Evolutionary conservation across 2,113 vertebrate species (phyloP).

Genomic region (Scomber colias): DNA sequence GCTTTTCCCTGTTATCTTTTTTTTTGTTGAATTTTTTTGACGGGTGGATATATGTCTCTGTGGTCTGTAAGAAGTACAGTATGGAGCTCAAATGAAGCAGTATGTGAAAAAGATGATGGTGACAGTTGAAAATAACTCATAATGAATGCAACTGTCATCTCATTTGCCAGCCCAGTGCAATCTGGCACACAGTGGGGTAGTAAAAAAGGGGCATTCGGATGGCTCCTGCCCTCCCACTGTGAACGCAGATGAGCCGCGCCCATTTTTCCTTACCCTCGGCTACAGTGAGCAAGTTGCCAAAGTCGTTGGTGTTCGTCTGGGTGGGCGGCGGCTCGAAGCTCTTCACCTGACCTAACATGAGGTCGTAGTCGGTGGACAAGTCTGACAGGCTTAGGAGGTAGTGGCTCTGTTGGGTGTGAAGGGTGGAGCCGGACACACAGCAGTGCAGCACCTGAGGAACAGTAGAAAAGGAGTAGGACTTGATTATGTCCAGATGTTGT

Average conservation of each 20-base stretch:
- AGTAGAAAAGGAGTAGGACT: not conserved
- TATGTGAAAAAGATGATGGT: not conserved
- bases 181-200: not conserved
- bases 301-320: slow-evolving; percentile 82
- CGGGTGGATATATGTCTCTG: not conserved
- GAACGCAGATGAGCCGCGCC: not conserved
- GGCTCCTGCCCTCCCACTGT: not conserved
- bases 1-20: slow-evolving; percentile 54
- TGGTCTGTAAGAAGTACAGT: slow-evolving; percentile 16
- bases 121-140: not conserved
- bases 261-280: slow-evolving; percentile 90
- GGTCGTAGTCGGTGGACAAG: slow-evolving; percentile 92
- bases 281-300: slow-evolving; percentile 94
- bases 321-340: slow-evolving; percentile 87
- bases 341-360: slow-evolving; percentile 90
- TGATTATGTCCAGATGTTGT: slow-evolving; percentile 11
- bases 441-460: slow-evolving; percentile 92
- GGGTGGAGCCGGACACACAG: slow-evolving; percentile 94
- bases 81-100: slow-evolving; percentile 3
- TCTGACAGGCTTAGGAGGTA: slow-evolving; percentile 94
- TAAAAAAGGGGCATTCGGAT: slow-evolving; percentile 1
- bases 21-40: not conserved
- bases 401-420: slow-evolving; percentile 94
- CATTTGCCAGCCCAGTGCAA: not conserved
- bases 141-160: not conserved